Evolutionary conservation across 2,797 vertebrate genomes (phyloP).

Genomic region (Microhierax caerulescens): DNA sequence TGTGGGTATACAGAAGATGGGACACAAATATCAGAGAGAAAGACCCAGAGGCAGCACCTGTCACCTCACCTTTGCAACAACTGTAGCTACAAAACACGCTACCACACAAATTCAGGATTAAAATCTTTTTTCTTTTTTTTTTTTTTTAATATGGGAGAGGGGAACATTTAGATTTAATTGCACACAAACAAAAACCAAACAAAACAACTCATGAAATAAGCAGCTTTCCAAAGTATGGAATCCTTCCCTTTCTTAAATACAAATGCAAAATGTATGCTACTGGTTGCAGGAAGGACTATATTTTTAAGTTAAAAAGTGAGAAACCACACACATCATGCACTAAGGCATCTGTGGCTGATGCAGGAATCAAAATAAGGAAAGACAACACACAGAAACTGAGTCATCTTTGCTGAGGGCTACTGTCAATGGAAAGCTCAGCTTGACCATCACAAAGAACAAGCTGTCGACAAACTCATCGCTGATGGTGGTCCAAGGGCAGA

Average conservation of each 20-base stretch:
- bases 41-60: neutral
- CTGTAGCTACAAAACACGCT: neutral
- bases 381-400: neutral
- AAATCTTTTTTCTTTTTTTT: rapidly evolving
- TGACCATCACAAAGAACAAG: neutral
- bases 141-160: neutral
- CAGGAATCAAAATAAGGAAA: neutral
- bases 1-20: neutral
- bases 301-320: neutral
- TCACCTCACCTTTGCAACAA: neutral
- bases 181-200: neutral
- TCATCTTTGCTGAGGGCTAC: neutral
- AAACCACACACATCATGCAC: neutral
- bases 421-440: neutral
- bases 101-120: neutral
- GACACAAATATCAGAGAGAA: neutral
- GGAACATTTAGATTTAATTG: neutral
- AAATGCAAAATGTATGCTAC: neutral
- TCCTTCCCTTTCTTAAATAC: neutral
- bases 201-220: neutral
- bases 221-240: neutral
- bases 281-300: neutral
- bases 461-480: neutral
- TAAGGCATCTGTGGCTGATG: neutral
- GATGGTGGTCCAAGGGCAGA: neutral